A percentile compares a stretch with the other conserved stretches of the same genome.
Evolutionary conservation across 2,888 invertebrate genomes (phyloP).

Genomic region (Clusia tigrina): DNA sequence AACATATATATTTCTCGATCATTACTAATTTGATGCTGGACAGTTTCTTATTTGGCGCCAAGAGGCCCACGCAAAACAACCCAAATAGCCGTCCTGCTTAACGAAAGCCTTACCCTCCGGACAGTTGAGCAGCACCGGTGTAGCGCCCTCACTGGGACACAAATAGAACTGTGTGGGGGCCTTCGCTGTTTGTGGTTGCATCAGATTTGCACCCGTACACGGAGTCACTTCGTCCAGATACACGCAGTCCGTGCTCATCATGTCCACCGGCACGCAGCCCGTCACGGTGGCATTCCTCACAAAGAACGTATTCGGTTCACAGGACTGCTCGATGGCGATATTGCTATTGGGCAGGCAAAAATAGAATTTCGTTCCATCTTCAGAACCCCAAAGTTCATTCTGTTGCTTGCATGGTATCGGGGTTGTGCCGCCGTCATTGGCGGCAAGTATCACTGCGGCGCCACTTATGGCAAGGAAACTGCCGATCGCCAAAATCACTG

Average conservation of each 20-base stretch:
- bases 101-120: conserved; percentile 36
- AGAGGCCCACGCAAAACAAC: conserved; percentile 39
- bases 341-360: conserved; percentile 37
- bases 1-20: no score
- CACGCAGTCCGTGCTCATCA: conserved; percentile 35
- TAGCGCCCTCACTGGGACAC: conserved; percentile 30
- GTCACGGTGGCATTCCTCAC: conserved; percentile 40
- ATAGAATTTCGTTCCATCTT: conserved; percentile 39
- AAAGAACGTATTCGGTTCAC: conserved; percentile 38
- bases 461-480: not conserved
- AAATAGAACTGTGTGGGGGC: conserved; percentile 41
- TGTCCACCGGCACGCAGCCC: conserved; percentile 40
- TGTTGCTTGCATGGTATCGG: conserved; percentile 32
- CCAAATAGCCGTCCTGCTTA: conserved; percentile 36
- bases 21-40: no score
- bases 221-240: not conserved
- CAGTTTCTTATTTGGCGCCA: conserved; percentile 41
- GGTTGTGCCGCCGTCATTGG: not conserved
- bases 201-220: conserved; percentile 33
- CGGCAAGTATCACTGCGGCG: not conserved
- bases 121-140: conserved; percentile 33
- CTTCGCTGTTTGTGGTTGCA: conserved; percentile 33
- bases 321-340: conserved; percentile 32
- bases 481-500: not conserved
- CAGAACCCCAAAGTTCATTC: conserved; percentile 38